A percentile compares a stretch with the other conserved stretches of the same genome.
These are phyloP conservation scores for Syrphus vitripennis DNA, from an alignment of 2,888 invertebrate species.

Conservation along the genomic window DNA sequence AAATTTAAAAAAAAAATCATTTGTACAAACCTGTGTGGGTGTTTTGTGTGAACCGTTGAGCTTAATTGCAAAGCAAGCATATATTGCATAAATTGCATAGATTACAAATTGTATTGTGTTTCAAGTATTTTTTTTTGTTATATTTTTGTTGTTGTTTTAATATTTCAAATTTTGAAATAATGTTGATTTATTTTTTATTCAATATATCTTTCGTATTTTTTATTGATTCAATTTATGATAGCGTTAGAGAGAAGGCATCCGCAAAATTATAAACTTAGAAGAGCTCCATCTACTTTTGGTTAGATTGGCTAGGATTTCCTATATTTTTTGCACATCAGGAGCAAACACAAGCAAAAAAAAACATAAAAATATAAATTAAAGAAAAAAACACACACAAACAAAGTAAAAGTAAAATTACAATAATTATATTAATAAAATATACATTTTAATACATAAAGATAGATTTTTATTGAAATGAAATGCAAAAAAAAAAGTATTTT, in stretches of 20 bases:
- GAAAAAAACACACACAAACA: slow-evolving; percentile 26
- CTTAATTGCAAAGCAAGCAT: slow-evolving; percentile 60
- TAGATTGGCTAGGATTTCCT: slow-evolving; percentile 81
- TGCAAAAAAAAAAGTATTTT: background rate
- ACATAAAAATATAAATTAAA: slow-evolving; percentile 71
- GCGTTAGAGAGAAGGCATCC: slow-evolving; percentile 69
- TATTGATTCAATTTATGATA: slow-evolving; percentile 37
- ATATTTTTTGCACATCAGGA: slow-evolving; percentile 74
- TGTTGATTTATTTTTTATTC: slow-evolving; percentile 7
- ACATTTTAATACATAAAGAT: slow-evolving; percentile 15
- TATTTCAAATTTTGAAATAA: slow-evolving; percentile 19
- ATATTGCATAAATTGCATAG: slow-evolving; percentile 28
- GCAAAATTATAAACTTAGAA: slow-evolving; percentile 73
- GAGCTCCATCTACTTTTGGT: slow-evolving; percentile 78
- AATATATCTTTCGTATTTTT: slow-evolving; percentile 1
- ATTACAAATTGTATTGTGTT: slow-evolving; percentile 31
- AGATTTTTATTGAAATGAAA: background rate
- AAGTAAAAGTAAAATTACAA: slow-evolving; percentile 43
- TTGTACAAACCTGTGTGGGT: slow-evolving; percentile 66
- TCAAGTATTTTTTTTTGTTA: background rate
- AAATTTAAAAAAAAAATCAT: slow-evolving; percentile 28
- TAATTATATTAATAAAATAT: background rate
- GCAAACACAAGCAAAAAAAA: slow-evolving; percentile 75
- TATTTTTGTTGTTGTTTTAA: slow-evolving; percentile 9
- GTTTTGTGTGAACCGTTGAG: slow-evolving; percentile 60